Base-by-base conservation (phyloP, 2,888 invertebrate species). In the Diabrotica balteata region DNA sequence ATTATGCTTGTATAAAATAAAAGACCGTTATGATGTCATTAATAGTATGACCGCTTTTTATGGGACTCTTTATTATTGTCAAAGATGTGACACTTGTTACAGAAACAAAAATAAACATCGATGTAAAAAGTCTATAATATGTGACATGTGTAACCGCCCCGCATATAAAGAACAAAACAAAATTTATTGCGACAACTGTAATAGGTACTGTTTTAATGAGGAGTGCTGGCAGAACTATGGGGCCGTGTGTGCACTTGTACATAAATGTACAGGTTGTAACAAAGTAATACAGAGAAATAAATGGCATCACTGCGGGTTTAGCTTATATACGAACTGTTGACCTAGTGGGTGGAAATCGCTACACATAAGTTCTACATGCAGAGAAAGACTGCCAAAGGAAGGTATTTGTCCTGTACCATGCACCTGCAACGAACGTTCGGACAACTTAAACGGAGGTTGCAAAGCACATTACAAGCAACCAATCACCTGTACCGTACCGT, bases 151-250 rank as follows among this genome's bases (percentile, higher is more conserved):
- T 50, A 53, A 52, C 0, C 4, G 10, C n/a, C 53, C 61, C 17
- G 8, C 22, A 53, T 54, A 60, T 43, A 8, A 43, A 42, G 22
- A 9, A 10, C 9, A 45, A 11, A 44, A 42, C 22, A 52, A 60
- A 60, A 60, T 49, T 49, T 59, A 49, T 42, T 59, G 59, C 11
- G n/a, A 52, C 43, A 61, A 61, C 1, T 60, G 53, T 11, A 61
- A 61, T 17, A 17, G 17, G 2, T 17, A 17, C 17, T 17, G 17
- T 17, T 17, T 17, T 17, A 17, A 17, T 17, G 17, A 17, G 46
- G 8, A 46, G 46, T 46, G 46, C 9, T 8, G 1, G 46, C 46
- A 46, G 46, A 46, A 46, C 2, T 2, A 46, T 9, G 1, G 2
- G 7, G 46, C 0, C 2, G 46, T 46, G 9, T 17, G 17, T 17